Conservation (phyloP, 30 jellyfish, hydroid and myxozoan genomes). For the Aurelia sp. region DNA sequence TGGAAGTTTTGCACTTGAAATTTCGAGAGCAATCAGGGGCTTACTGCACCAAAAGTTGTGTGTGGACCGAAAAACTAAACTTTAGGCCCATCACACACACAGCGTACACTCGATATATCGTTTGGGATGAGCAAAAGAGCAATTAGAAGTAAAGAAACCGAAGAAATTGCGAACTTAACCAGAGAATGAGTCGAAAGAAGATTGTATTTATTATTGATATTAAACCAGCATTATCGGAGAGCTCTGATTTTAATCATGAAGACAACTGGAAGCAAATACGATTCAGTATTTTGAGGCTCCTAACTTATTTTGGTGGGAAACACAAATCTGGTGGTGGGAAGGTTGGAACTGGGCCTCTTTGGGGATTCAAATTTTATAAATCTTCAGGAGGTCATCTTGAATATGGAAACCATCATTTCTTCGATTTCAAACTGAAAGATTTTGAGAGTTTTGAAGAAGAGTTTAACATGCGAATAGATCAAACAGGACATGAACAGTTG, state of each 20-base stretch:
- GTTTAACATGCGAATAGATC: slow-evolving; percentile 25
- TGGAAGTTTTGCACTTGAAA: too few relatives aligned
- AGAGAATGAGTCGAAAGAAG: slow-evolving; percentile 22
- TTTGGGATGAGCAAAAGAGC: too few relatives aligned
- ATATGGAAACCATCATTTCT: slow-evolving; percentile 72
- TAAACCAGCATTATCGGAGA: slow-evolving; percentile 3
- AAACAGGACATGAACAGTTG: not conserved
- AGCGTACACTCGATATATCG: too few relatives aligned
- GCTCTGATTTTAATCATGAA: not conserved
- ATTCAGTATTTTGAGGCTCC: slow-evolving; percentile 55
- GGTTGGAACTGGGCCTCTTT: slow-evolving; percentile 55
- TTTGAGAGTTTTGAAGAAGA: slow-evolving; percentile 77
- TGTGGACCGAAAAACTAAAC: too few relatives aligned
- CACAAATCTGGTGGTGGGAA: slow-evolving; percentile 39
- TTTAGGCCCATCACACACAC: too few relatives aligned
- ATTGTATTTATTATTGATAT: slow-evolving; percentile 80
- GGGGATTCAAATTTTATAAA: slow-evolving; percentile 93
- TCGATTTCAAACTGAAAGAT: slow-evolving; percentile 59
- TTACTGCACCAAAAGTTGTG: too few relatives aligned
- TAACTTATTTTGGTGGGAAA: slow-evolving; percentile 53
- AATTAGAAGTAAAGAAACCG: too few relatives aligned
- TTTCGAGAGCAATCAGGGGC: too few relatives aligned
- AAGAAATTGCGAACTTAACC: too few relatives aligned
- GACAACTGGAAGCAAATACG: slow-evolving; percentile 33
- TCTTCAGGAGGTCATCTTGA: slow-evolving; percentile 67